A percentile compares a stretch with the other conserved stretches of the same genome.
phyloP scores from a whole-genome alignment of 2,797 vertebrate species.

The Coluber constrictor region DNA sequence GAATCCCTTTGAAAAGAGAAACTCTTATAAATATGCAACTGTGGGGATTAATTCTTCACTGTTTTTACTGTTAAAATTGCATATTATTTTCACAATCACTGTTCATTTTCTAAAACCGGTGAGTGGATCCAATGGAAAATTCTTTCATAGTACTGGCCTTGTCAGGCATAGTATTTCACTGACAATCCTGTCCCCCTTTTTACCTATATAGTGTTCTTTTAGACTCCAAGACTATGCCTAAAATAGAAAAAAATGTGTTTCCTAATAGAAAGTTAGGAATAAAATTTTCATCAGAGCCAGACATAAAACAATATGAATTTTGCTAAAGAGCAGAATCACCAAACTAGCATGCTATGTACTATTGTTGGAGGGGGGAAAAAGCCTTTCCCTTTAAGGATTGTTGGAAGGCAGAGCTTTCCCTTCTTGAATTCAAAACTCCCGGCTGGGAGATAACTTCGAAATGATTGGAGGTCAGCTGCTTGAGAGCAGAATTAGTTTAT shows the following conservation, averaged over 20 bases:
- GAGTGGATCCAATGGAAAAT: constrained; percentile 55
- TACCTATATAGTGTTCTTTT: constrained; percentile 50
- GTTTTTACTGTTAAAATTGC: not conserved
- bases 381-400: no score
- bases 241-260: constrained; percentile 60
- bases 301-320: constrained; percentile 30
- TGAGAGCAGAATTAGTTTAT: no score
- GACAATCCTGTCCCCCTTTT: constrained; percentile 52
- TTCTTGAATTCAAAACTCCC: no score
- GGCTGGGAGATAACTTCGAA: no score
- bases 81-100: not conserved
- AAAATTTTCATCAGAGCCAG: constrained; percentile 32
- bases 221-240: constrained; percentile 42
- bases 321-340: rapidly evolving
- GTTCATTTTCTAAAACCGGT: not conserved
- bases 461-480: no score
- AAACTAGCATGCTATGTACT: not conserved
- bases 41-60: not conserved
- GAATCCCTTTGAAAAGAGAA: not conserved
- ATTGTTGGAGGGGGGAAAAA: no score
- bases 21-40: not conserved
- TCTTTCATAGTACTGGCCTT: constrained; percentile 22
- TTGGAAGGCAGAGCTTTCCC: no score
- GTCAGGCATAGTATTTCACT: constrained; percentile 56
- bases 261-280: constrained; percentile 22